A percentile compares a stretch with the other conserved stretches of the same genome.
phyloP scores from a whole-genome alignment of 1,140 invertebrate species.

The Aphelenchoides avenae region DNA sequence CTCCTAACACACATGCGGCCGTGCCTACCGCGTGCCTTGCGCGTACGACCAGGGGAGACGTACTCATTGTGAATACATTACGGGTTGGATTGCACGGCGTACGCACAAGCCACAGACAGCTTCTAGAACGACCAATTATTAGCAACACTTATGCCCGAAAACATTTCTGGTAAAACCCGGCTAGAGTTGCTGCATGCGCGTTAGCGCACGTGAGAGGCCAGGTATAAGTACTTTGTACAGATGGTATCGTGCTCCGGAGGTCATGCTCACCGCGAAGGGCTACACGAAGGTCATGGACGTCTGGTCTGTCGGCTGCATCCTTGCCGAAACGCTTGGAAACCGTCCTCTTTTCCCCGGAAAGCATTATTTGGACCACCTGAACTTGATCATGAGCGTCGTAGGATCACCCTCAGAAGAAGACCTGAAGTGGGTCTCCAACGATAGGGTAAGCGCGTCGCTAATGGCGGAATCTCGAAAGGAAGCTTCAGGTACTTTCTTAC shows the following conservation, averaged over 20 bases:
- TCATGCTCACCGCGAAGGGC: constrained; percentile 94
- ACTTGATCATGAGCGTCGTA: constrained; percentile 92
- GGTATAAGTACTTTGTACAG: no score
- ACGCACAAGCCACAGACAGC: no score
- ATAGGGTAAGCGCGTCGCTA: constrained; percentile 70
- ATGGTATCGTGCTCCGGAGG: constrained; percentile 96
- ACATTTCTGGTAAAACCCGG: no score
- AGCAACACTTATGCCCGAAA: no score
- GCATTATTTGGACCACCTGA: constrained; percentile 86
- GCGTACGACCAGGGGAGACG: no score
- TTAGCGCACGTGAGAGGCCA: no score
- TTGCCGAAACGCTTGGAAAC: constrained; percentile 98
- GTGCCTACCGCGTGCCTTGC: no score
- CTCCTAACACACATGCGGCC: no score
- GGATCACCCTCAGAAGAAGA: constrained; percentile 94
- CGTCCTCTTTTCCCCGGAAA: constrained; percentile 90
- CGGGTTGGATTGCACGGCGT: no score
- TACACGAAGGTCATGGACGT: constrained; percentile 99
- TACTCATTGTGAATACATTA: no score
- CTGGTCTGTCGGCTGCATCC: constrained; percentile 98
- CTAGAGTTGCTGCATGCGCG: no score
- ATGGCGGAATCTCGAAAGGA: constrained; percentile 8
- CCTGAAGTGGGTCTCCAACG: constrained; percentile 95
- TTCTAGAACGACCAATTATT: no score
- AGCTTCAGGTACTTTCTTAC: constrained; percentile 83